These are phyloP conservation scores for Smithornis capensis DNA, from an alignment of 2,113 vertebrate genomes.

Conservation along the genomic window DNA sequence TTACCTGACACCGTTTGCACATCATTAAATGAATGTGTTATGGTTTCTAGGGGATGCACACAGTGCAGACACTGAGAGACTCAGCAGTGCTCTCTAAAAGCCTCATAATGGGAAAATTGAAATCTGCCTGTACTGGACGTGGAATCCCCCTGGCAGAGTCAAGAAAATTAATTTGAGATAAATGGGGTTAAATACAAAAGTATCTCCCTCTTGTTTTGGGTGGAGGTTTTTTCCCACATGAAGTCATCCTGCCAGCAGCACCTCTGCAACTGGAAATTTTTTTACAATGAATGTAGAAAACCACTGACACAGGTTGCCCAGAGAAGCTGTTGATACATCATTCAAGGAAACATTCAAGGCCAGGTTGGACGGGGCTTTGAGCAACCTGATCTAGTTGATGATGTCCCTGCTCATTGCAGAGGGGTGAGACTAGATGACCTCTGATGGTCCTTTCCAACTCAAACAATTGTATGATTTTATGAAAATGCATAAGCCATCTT, in stretches of 20 bases:
- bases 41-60: neutral
- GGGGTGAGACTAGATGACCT: neutral
- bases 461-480: neutral
- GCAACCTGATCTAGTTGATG: neutral
- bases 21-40: neutral
- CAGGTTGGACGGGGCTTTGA: neutral
- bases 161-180: neutral
- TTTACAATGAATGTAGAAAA: neutral
- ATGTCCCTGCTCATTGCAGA: neutral
- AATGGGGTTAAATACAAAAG: neutral
- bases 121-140: neutral
- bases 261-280: neutral
- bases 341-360: neutral
- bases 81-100: neutral
- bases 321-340: neutral
- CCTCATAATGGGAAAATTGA: neutral
- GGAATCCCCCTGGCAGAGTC: neutral
- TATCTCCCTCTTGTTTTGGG: neutral
- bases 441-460: neutral
- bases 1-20: neutral
- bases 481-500: fast-evolving
- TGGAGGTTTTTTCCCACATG: fast-evolving
- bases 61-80: neutral
- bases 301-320: neutral
- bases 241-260: neutral